Conservation (phyloP, 2,113 vertebrate genomes). For the Lycocorax pyrrhopterus region DNA sequence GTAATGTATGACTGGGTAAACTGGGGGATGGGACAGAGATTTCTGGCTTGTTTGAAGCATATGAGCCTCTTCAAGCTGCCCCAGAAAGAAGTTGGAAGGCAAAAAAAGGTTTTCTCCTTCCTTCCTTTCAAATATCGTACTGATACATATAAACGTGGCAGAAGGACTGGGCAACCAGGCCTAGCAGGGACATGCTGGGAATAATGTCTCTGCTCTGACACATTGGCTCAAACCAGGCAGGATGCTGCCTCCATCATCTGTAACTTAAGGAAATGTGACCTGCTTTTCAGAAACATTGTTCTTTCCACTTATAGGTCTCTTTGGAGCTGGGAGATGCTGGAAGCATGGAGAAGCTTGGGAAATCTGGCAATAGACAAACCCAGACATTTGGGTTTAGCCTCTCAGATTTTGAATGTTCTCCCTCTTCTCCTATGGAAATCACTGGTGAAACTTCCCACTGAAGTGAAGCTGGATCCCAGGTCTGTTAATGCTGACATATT, state of each 20-base stretch:
- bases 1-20: rapidly evolving
- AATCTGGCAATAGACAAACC: background rate
- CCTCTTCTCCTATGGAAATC: background rate
- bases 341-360: background rate
- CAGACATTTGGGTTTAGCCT: background rate
- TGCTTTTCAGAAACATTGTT: background rate
- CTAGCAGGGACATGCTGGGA: background rate
- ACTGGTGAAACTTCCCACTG: background rate
- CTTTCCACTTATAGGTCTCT: background rate
- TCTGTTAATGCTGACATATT: background rate
- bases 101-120: background rate
- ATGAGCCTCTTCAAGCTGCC: background rate
- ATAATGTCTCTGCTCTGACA: background rate
- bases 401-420: background rate
- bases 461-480: background rate
- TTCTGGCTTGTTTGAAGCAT: background rate
- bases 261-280: background rate
- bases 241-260: background rate
- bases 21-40: background rate
- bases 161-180: background rate
- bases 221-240: background rate
- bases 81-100: background rate
- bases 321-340: background rate
- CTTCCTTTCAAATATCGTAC: background rate
- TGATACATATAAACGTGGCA: background rate